Percentiles rank a stretch among this genome's conserved stretches.
These are phyloP conservation scores for Saimiri boliviensis DNA, from an alignment of 2,113 vertebrate species.

Conservation along the genomic window DNA sequence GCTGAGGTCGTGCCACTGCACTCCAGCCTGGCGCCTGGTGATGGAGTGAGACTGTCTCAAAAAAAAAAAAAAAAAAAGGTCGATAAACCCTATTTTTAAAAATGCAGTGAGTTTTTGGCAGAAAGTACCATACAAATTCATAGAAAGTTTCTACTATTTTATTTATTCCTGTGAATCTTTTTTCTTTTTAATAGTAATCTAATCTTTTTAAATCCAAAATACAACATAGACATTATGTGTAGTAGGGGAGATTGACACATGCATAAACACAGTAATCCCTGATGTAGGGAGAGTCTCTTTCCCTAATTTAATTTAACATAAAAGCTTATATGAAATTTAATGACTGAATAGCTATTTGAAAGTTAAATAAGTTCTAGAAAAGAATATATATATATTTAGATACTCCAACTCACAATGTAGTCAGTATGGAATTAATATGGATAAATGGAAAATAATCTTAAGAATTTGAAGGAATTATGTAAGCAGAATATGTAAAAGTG, in stretches of 20 bases:
- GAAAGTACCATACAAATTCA: background rate
- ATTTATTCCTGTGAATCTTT: conserved; percentile 23
- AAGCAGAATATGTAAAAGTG: background rate
- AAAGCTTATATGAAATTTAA: background rate
- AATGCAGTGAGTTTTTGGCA: conserved; percentile 30
- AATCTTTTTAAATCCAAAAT: background rate
- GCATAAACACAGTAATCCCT: background rate
- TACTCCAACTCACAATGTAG: background rate
- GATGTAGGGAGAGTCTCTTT: background rate
- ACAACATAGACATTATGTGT: background rate
- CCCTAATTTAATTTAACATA: background rate
- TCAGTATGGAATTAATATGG: background rate
- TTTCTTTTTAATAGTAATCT: conserved; percentile 2
- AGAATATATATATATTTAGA: background rate
- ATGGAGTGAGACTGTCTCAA: too few relatives aligned
- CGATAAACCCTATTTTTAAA: conserved; percentile 36
- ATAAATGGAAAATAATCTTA: background rate
- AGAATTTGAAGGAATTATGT: background rate
- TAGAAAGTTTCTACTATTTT: background rate
- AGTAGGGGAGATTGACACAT: background rate
- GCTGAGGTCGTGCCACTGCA: too few relatives aligned
- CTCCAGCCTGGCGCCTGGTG: too few relatives aligned
- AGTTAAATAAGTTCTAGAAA: background rate
- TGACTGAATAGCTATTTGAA: background rate
- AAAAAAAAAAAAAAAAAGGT: too few relatives aligned